A percentile compares a stretch with the other conserved stretches of the same genome.
These are phyloP conservation scores for Cercopithecus mona DNA, from an alignment of 2,113 vertebrate species.

Conservation along the genomic window DNA sequence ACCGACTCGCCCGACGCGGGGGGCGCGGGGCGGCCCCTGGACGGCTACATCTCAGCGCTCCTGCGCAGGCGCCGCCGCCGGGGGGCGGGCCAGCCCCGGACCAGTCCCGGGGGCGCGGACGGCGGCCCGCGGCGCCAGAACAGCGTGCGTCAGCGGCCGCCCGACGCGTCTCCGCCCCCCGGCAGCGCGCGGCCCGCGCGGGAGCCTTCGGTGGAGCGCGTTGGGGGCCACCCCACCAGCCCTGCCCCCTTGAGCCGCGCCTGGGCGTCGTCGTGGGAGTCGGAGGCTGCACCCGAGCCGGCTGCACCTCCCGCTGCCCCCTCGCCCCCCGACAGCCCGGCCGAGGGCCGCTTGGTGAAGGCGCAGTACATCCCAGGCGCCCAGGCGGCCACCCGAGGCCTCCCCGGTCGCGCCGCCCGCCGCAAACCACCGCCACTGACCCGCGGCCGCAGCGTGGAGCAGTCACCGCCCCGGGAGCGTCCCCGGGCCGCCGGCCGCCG, in stretches of 20 bases:
- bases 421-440: slow-evolving; percentile 75
- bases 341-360: slow-evolving; percentile 84
- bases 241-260: slow-evolving; percentile 56
- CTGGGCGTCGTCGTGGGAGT: slow-evolving; percentile 66
- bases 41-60: slow-evolving; percentile 90
- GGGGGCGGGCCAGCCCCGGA: slow-evolving; percentile 86
- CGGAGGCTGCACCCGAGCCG: slow-evolving; percentile 58
- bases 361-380: slow-evolving; percentile 89
- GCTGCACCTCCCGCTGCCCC: not conserved
- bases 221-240: slow-evolving; percentile 60
- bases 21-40: slow-evolving; percentile 83
- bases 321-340: slow-evolving; percentile 79
- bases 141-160: slow-evolving; percentile 84
- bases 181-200: slow-evolving; percentile 64
- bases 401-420: slow-evolving; percentile 70
- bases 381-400: slow-evolving; percentile 78
- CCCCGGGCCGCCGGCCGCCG: slow-evolving; percentile 77
- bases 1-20: slow-evolving; percentile 52
- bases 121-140: slow-evolving; percentile 81
- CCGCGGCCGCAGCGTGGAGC: slow-evolving; percentile 81
- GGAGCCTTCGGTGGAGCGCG: slow-evolving; percentile 69
- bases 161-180: slow-evolving; percentile 73
- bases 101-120: slow-evolving; percentile 82
- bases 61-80: slow-evolving; percentile 85
- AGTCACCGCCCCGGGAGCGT: slow-evolving; percentile 74